Evolutionary conservation across 2,888 invertebrate genomes (phyloP).

Genomic region (Coecobrya sp.): DNA sequence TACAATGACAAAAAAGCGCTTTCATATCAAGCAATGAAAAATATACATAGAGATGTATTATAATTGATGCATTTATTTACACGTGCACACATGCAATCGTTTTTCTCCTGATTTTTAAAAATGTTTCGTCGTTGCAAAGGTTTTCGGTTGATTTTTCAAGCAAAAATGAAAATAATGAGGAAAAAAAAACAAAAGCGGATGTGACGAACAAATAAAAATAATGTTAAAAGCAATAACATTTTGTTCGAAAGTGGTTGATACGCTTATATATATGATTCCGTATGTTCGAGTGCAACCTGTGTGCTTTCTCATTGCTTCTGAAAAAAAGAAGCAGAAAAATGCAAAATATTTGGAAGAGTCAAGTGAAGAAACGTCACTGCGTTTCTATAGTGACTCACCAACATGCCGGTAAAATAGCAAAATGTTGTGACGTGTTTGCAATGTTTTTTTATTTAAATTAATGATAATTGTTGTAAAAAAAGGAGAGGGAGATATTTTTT

Average conservation of each 20-base stretch:
- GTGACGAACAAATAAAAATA: conserved; percentile 18
- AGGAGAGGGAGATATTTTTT: conserved; percentile 31
- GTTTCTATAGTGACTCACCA: conserved; percentile 6
- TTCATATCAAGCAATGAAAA: not conserved
- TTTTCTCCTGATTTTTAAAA: not conserved
- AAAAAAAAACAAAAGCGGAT: conserved; percentile 6
- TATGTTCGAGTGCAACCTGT: not conserved
- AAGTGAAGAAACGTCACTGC: not conserved
- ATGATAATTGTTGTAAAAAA: conserved; percentile 23
- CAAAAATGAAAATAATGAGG: not conserved
- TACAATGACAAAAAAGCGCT: not conserved
- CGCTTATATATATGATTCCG: not conserved
- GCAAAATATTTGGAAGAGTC: conserved; percentile 21
- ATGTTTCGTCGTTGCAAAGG: not conserved
- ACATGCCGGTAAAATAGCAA: not conserved
- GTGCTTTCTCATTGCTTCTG: not conserved
- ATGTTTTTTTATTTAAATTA: conserved; percentile 34
- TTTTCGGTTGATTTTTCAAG: not conserved
- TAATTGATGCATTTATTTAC: not conserved
- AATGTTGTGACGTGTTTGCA: conserved; percentile 36
- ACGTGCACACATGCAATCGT: conserved; percentile 2
- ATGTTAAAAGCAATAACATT: not conserved
- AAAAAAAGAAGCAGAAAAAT: conserved; percentile 14
- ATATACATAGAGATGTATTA: conserved; percentile 7
- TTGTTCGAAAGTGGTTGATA: not conserved